A percentile compares a stretch with the other conserved stretches of the same genome.
Evolutionary conservation across 2,113 vertebrate genomes (phyloP).

Genomic region (Tachycineta bicolor): DNA sequence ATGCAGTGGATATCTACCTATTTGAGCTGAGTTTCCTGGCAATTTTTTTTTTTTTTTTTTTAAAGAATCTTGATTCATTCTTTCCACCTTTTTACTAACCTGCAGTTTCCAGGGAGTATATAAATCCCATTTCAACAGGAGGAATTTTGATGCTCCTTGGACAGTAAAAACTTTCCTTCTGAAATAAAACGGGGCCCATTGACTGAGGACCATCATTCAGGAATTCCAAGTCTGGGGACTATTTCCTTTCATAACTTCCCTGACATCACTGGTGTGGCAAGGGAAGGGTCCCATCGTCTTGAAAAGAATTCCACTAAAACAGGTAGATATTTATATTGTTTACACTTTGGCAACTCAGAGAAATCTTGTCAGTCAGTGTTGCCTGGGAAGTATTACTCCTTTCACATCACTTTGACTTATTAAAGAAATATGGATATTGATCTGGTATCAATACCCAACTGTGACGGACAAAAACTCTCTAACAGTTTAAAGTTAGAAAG

Average conservation of each 20-base stretch:
- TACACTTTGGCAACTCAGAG: neutral
- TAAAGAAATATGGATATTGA: no score
- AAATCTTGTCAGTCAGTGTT: neutral
- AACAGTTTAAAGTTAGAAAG: no score
- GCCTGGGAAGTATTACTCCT: neutral
- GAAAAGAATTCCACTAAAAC: neutral
- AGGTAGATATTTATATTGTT: neutral
- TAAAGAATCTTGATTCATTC: neutral
- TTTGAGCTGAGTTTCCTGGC: neutral
- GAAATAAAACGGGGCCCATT: neutral
- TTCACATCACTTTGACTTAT: no score
- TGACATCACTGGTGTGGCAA: neutral
- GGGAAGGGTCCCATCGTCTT: neutral
- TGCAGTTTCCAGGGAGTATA: neutral
- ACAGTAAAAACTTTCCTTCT: neutral
- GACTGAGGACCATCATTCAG: neutral
- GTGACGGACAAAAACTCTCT: no score
- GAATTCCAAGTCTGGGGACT: neutral
- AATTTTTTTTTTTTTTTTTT: neutral
- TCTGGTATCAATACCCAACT: no score
- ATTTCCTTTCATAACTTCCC: neutral
- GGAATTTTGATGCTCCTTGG: neutral
- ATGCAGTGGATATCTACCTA: neutral
- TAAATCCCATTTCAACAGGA: neutral
- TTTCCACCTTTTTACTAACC: neutral